phyloP scores from a whole-genome alignment of 2,797 vertebrate species.

The Gymnocypris eckloni region DNA sequence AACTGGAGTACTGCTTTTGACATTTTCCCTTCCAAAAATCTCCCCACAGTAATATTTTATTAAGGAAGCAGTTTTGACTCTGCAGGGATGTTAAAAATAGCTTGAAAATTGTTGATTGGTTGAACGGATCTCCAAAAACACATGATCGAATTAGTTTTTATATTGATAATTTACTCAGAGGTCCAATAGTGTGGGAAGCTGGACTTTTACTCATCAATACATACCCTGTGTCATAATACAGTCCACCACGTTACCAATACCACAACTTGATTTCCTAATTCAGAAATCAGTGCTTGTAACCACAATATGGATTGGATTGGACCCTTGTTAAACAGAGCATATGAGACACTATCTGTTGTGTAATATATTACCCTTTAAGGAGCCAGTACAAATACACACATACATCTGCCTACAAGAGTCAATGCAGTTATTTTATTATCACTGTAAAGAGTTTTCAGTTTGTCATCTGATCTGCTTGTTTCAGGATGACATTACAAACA shows the following conservation, averaged over 20 bases:
- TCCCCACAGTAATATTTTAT: background rate
- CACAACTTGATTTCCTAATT: conserved; percentile 16
- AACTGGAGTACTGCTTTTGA: background rate
- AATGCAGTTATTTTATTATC: background rate
- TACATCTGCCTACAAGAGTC: background rate
- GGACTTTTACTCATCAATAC: conserved; percentile 35
- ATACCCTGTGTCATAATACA: background rate
- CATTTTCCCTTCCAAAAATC: too few relatives aligned
- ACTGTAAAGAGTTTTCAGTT: background rate
- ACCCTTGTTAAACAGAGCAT: background rate
- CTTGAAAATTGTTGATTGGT: background rate
- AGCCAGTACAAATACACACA: background rate
- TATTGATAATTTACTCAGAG: conserved; percentile 7
- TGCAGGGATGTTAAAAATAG: background rate
- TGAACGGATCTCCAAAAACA: background rate
- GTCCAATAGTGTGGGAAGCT: conserved; percentile 19
- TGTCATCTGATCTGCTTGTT: background rate
- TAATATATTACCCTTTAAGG: background rate
- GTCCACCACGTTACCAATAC: background rate
- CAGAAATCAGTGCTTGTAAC: conserved; percentile 15
- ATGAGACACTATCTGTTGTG: background rate
- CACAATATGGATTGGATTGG: conserved; percentile 7
- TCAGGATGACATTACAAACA: conserved; percentile 28
- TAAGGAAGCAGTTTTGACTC: background rate
- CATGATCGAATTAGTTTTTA: background rate